Evolutionary conservation across 2,113 vertebrate genomes (phyloP).

Genomic region (Campylomormyrus numenius): DNA sequence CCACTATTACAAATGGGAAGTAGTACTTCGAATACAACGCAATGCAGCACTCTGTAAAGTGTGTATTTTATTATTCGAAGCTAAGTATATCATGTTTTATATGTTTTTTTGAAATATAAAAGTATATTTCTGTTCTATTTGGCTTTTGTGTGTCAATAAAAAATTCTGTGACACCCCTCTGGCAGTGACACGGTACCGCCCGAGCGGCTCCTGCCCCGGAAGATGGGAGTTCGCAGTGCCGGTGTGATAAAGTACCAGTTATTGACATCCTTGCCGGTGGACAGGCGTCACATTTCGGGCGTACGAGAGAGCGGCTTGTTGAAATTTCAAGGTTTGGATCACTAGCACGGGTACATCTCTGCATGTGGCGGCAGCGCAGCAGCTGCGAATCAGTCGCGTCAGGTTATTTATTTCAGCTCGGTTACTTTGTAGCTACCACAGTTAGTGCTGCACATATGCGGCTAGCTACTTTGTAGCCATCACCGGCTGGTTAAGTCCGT

Average conservation of each 20-base stretch:
- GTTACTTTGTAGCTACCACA: not conserved
- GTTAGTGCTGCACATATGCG: not conserved
- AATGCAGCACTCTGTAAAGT: not conserved
- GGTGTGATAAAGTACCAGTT: slow-evolving; percentile 22
- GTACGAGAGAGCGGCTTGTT: slow-evolving; percentile 14
- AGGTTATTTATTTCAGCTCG: not conserved
- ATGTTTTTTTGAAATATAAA: not conserved
- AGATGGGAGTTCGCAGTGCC: slow-evolving; percentile 29
- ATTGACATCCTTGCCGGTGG: not conserved
- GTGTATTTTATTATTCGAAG: not conserved
- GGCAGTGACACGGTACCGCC: not conserved
- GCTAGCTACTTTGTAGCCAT: not conserved
- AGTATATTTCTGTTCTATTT: not conserved
- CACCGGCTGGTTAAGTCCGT: not conserved
- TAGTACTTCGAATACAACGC: not conserved
- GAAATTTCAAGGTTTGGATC: slow-evolving; percentile 19
- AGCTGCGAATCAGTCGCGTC: not conserved
- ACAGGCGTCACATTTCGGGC: not conserved
- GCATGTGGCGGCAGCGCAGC: not conserved
- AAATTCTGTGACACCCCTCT: not conserved
- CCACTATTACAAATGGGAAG: not conserved
- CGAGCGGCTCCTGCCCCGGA: slow-evolving; percentile 32
- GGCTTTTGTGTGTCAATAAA: not conserved
- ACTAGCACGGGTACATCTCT: not conserved
- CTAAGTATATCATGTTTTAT: not conserved